These are phyloP conservation scores for Atta cephalotes DNA, from an alignment of 1,140 invertebrate species.

Conservation along the genomic window DNA sequence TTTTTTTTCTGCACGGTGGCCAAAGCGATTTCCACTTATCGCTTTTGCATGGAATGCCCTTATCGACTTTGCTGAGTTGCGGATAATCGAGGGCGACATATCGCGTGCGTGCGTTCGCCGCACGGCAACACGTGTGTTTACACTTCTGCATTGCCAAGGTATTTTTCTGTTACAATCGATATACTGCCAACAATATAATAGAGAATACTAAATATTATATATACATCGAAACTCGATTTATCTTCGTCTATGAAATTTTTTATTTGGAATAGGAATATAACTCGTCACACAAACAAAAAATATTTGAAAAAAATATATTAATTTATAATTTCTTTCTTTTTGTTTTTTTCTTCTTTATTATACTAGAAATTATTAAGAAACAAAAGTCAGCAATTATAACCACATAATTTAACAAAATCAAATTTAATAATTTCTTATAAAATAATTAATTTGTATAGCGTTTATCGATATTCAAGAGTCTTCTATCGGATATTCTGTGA, in stretches of 20 bases:
- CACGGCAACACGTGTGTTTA: conserved; percentile 27
- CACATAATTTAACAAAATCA: not conserved
- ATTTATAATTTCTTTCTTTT: not conserved
- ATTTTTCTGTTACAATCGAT: conserved; percentile 42
- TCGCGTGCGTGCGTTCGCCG: conserved; percentile 31
- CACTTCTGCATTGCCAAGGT: conserved; percentile 10
- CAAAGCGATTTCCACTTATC: conserved; percentile 71
- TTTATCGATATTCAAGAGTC: not conserved
- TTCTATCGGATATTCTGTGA: not conserved
- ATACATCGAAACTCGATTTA: not conserved
- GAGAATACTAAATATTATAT: conserved; percentile 1
- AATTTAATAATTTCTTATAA: not conserved
- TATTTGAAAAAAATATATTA: not conserved
- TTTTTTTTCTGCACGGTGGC: conserved; percentile 28
- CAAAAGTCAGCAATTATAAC: not conserved
- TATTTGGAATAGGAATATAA: too few relatives aligned
- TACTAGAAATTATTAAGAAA: not conserved
- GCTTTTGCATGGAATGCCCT: conserved; percentile 50
- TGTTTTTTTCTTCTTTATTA: not conserved
- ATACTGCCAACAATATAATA: not conserved
- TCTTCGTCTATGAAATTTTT: not conserved
- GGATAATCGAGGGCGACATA: conserved; percentile 55
- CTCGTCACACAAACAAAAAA: not conserved
- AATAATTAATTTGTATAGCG: not conserved
- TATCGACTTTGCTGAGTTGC: conserved; percentile 37